These are phyloP conservation scores for Sylvicola fuscatus DNA, from an alignment of 2,888 invertebrate genomes.

Conservation along the genomic window DNA sequence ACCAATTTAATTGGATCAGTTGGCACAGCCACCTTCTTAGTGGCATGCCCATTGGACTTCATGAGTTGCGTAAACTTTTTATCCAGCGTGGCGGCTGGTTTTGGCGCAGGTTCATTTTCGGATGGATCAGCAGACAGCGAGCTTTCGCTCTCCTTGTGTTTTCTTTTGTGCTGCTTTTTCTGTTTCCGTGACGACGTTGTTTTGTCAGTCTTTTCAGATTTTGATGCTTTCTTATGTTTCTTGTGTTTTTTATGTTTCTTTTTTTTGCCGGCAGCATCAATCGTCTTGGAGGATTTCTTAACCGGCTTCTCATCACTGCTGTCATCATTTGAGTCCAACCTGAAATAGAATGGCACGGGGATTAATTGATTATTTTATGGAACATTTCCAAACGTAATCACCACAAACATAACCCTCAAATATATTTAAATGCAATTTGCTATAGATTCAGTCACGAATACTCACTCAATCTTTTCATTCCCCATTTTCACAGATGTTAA, in stretches of 20 bases:
- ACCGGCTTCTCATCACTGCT: too few relatives aligned
- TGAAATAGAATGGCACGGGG: conserved; percentile 6
- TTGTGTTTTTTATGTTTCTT: conserved; percentile 36
- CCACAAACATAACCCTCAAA: too few relatives aligned
- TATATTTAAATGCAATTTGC: too few relatives aligned
- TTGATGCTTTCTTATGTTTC: conserved; percentile 43
- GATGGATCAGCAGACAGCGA: conserved; percentile 14
- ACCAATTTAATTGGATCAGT: conserved; percentile 29
- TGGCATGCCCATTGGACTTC: conserved; percentile 9
- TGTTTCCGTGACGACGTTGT: conserved; percentile 32
- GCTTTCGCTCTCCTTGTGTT: conserved; percentile 26
- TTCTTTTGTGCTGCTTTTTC: conserved; percentile 33
- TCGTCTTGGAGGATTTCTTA: too few relatives aligned
- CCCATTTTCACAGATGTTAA: conserved; percentile 3
- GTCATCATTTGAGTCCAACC: conserved; percentile 16
- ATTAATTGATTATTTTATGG: too few relatives aligned
- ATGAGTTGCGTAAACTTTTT: conserved; percentile 22
- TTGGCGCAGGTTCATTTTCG: conserved; percentile 9
- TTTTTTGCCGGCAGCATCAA: too few relatives aligned
- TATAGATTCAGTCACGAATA: not conserved
- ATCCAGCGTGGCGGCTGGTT: conserved; percentile 8
- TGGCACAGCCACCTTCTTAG: conserved; percentile 14
- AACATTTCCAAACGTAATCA: too few relatives aligned
- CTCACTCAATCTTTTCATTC: conserved; percentile 5
- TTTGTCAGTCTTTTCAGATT: conserved; percentile 30